Evolutionary conservation across 2,113 vertebrate genomes (phyloP), one percentile per base, ranked within the genome.

Genomic region (Cyanocitta stelleri): DNA sequence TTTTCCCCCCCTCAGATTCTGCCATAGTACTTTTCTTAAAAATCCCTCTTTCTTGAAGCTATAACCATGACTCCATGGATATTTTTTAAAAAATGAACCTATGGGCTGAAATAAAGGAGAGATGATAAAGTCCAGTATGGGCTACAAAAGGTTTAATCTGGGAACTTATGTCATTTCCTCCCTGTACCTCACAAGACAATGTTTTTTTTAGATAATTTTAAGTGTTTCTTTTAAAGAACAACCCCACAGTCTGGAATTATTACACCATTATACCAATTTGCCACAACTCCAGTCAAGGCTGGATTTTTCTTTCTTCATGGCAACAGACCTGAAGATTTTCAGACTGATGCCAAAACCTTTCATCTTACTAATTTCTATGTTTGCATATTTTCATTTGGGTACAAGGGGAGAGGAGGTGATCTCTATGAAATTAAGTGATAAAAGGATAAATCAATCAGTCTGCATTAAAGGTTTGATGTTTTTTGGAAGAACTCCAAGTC

Each of bases 371-470:
- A 49, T 71, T 81, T 56, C 69, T 29, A 2, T 44, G 26, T 80
- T 41, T 61, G 39, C 67, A 12, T 72, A 68, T 90, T 72, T 79
- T n/a, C 41, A 63, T 11, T 23, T 32, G 5, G 12, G 5, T 43
- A 62, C 29, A 1, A 4, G 23, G 11, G 4, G 1, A 6, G 24
- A 41, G 21, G 3, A 13, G 10, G 5, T 39, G 54, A 49, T 46
- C 48, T 54, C 29, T 30, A 5, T 20, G 29, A 21, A 35, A 44
- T 51, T 16, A 74, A 49, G 15, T 2, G 10, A 67, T 49, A 79
- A 61, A 76, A 78, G 49, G 20, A 61, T n/a, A 49, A 58, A 89
- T 55, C 3, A 30, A 48, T 44, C 33, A 72, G 48, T 46, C 22
- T 64, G 71, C 20, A 58, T 48, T 68, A 68, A 66, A 86, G n/a